Evolutionary conservation across 2,888 invertebrate genomes (phyloP).

Genomic region (Dolichomitus sp.): DNA sequence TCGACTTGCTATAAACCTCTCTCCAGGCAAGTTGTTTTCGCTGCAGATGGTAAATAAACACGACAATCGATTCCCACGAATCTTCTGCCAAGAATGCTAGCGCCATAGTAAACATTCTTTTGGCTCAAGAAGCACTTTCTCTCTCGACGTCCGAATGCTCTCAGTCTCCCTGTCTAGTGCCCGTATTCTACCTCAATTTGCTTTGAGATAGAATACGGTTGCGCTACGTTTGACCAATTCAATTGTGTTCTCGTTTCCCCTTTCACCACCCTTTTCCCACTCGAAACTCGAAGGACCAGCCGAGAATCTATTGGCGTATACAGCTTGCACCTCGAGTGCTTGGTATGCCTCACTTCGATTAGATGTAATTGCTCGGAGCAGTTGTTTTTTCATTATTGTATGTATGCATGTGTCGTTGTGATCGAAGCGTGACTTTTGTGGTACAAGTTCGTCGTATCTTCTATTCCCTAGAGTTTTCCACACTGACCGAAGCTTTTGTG

Average conservation of each 20-base stretch:
- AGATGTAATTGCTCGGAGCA: neutral
- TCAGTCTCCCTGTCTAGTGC: neutral
- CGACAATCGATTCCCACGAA: neutral
- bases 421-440: neutral
- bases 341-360: constrained; percentile 1
- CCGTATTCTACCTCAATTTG: no score
- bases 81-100: constrained; percentile 2
- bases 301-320: neutral
- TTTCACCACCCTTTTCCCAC: neutral
- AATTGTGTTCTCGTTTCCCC: constrained; percentile 12
- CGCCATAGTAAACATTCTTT: constrained; percentile 19
- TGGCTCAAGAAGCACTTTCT: constrained; percentile 13
- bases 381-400: neutral
- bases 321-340: neutral
- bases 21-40: neutral
- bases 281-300: constrained; percentile 20
- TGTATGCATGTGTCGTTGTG: neutral
- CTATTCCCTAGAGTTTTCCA: neutral
- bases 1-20: constrained; percentile 3
- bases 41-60: constrained; percentile 1
- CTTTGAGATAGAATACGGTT: constrained; percentile 18
- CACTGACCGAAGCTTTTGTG: constrained; percentile 19
- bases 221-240: constrained; percentile 26
- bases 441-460: neutral
- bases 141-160: neutral